These are phyloP conservation scores for Cochlearius cochlearius DNA, from an alignment of 2,113 vertebrate genomes.

Conservation along the genomic window DNA sequence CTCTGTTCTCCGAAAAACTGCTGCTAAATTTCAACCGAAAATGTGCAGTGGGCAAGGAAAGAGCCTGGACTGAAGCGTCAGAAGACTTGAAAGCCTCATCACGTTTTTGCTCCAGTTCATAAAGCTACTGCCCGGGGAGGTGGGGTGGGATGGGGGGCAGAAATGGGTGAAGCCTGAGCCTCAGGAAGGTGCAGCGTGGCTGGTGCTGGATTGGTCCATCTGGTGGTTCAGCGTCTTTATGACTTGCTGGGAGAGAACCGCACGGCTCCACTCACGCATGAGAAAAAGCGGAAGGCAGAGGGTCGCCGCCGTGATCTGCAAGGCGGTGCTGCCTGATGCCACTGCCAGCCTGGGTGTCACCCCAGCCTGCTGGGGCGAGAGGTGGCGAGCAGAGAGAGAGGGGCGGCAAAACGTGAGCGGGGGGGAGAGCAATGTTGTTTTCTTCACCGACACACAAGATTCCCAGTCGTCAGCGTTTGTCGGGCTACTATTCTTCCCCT, in stretches of 20 bases:
- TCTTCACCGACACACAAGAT: background rate
- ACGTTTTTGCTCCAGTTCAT: background rate
- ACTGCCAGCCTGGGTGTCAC: background rate
- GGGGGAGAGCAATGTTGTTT: background rate
- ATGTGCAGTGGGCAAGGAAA: background rate
- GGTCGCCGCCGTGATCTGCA: background rate
- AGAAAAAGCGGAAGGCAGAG: background rate
- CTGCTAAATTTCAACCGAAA: background rate
- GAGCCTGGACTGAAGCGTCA: background rate
- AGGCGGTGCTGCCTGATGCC: rapidly evolving
- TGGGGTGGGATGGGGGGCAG: background rate
- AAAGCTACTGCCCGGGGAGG: background rate
- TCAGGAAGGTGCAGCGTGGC: background rate
- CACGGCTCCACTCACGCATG: rapidly evolving
- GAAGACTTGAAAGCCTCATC: background rate
- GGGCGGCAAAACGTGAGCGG: background rate
- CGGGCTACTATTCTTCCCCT: rapidly evolving
- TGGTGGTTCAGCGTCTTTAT: background rate
- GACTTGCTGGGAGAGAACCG: background rate
- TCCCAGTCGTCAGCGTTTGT: rapidly evolving
- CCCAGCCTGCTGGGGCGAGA: background rate
- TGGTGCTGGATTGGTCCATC: slow-evolving; percentile 1
- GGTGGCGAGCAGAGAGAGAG: background rate
- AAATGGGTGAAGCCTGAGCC: background rate
- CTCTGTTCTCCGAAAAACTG: background rate